Evolutionary conservation across 2,888 invertebrate species (phyloP).

Genomic region (Clunio marinus): DNA sequence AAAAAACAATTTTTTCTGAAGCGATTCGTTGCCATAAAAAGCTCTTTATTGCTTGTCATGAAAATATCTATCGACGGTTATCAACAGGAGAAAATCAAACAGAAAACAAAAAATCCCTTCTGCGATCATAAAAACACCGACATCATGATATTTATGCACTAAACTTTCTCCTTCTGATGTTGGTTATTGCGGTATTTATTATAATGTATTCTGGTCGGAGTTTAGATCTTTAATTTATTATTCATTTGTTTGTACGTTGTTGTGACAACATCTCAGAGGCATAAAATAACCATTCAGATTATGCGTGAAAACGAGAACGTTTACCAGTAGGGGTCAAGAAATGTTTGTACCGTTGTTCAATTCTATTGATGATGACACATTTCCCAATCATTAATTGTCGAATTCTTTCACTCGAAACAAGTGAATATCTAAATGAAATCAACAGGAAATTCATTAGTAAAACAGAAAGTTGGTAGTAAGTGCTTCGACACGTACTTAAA

Average conservation of each 20-base stretch:
- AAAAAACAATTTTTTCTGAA: too few species aligned
- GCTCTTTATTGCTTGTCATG: slow-evolving; percentile 1
- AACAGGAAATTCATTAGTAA: background rate
- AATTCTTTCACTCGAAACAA: background rate
- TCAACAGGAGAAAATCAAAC: background rate
- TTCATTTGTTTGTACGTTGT: slow-evolving; percentile 23
- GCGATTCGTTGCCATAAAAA: too few species aligned
- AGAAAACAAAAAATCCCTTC: background rate
- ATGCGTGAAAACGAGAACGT: background rate
- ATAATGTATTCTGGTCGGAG: slow-evolving; percentile 8
- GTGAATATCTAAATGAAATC: background rate
- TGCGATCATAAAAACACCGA: too few species aligned
- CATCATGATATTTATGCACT: background rate
- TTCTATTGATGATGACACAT: background rate
- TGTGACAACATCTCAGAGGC: slow-evolving; percentile 21
- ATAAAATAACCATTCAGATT: slow-evolving; percentile 35
- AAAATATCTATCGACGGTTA: background rate
- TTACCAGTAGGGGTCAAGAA: background rate
- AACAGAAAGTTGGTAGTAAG: too few species aligned
- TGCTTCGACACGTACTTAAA: background rate
- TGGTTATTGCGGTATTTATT: background rate
- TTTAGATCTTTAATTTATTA: slow-evolving; percentile 35
- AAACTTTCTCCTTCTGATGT: background rate
- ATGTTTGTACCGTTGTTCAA: background rate
- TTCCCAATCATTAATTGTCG: background rate